Evolutionary conservation across 2,113 vertebrate genomes (phyloP), one percentile per base, ranked within the genome.

Genomic region (Calyptommatus sinebrachiatus): DNA sequence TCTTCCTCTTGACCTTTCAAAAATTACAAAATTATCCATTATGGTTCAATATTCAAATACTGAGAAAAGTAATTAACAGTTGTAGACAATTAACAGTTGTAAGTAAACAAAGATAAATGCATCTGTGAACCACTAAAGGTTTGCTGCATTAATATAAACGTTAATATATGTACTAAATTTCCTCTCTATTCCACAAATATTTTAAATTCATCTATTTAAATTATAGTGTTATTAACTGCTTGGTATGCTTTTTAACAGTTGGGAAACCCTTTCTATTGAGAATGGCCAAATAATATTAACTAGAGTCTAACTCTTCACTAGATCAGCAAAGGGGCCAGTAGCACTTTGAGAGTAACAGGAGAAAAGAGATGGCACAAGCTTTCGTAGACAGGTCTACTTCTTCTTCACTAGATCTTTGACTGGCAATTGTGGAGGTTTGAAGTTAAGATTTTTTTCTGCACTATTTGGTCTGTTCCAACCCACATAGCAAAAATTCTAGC

Each of bases 1-100:
- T 8, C 26, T 80, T 79, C 24, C 74, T 45, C n/a, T 48, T 76
- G 62, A 76, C 41, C 16, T 63, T 79, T 62, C 68, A 71, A 62
- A 41, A 46, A 21, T 79, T 71, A 62, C 24, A 20, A 66, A 3
- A 77, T 70, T 26, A 1, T 0, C 7, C 69, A 7, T 46, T 71
- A 45, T 63, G 57, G n/a, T 66, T 10, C 10, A 71, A 46, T 41
- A 73, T 2, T 71, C 75, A 41, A 7, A 2, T 14, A 76, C 61
- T 73, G 74, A 73, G 68, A 83, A 10, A 12, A 71, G 0, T 4
- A 48, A 63, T 63, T 31, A 26, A 62, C n/a, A 62, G 7, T 41
- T 62, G 12, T 62, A 22, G 22, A 16, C 24, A 45, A 62, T 63
- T 41, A 45, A 62, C 4, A 46, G 2, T 35, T 70, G 10, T 60